Evolutionary conservation across 2,113 vertebrate genomes (phyloP), one percentile per base, ranked within the genome.

Genomic region (Chlamydotis undulata): DNA sequence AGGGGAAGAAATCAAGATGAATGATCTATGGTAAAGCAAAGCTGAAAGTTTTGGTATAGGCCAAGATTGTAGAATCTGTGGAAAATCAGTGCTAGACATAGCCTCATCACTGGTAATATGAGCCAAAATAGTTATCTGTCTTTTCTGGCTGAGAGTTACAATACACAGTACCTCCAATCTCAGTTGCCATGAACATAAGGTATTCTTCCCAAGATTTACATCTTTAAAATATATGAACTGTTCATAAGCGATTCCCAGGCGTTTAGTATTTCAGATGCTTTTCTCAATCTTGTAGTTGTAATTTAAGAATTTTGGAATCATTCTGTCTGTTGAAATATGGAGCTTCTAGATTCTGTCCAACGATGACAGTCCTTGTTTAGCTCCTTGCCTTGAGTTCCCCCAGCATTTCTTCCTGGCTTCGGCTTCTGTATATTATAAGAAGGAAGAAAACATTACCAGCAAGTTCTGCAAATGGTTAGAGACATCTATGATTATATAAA

Each of bases 91-190:
- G 69, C 97, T 98, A 98, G 98, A 98, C 98, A 97, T 98, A 96
- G 98, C 96, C 98, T 98, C 98, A 98, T 98, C 98, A 96, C 95
- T 83, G 92, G 97, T 96, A 98, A 98, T 83, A 96, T 93, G 96
- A 98, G 98, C 98, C 98, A 99, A 98, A 98, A 98, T 97, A 98
- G 98, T 98, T 98, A 98, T 98, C 98, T 96, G 97, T 97, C 98
- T 98, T 97, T 94, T 97, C 96, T 97, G 98, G 98, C 98, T 91
- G 97, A 96, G 97, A 97, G 96, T 98, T 96, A 98, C 96, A 96
- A 87, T 96, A 84, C 89, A 89, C 96, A 97, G 93, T 96, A 97
- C 97, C 98, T 98, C 97, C 97, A 89, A 67, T 89, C 89, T 87
- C 77, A 47, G 81, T 96, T 97, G 92, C 94, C 96, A 89, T 93